Percentiles rank a stretch among this genome's conserved stretches.
These are phyloP conservation scores for Galerucella nymphaeae DNA, from an alignment of 2,888 invertebrate genomes.

Conservation along the genomic window DNA sequence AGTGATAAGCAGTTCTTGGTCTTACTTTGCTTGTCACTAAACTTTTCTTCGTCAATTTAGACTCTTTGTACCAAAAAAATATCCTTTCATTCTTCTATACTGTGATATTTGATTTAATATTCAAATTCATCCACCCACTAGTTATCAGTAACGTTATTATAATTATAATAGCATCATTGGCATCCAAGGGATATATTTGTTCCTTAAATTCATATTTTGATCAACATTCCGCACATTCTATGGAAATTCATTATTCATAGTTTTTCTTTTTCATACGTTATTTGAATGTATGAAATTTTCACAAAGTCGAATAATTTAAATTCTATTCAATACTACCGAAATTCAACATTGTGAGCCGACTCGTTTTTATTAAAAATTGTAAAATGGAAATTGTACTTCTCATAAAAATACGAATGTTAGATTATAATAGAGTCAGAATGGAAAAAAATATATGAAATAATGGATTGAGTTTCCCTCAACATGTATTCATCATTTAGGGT, in stretches of 20 bases:
- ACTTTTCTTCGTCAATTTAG: too few species aligned
- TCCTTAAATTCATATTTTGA: too few species aligned
- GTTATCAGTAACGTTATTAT: too few species aligned
- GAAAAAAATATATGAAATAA: slow-evolving; percentile 43
- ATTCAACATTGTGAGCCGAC: neutral
- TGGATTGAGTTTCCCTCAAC: slow-evolving; percentile 50
- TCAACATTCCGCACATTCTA: neutral
- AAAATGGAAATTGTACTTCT: slow-evolving; percentile 23
- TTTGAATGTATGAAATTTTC: neutral
- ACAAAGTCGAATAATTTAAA: neutral
- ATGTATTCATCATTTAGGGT: slow-evolving; percentile 55
- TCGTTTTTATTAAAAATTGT: slow-evolving; percentile 25
- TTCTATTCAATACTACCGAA: neutral
- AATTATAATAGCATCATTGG: too few species aligned
- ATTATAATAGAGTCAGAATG: slow-evolving; percentile 30
- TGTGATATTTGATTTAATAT: too few species aligned
- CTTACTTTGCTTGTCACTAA: too few species aligned
- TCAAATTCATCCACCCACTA: too few species aligned
- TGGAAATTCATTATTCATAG: neutral
- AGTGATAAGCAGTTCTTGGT: too few species aligned
- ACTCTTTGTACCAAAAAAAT: too few species aligned
- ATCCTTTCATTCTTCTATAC: too few species aligned
- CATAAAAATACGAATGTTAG: slow-evolving; percentile 22
- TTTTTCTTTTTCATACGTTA: neutral
- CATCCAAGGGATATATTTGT: too few species aligned